These are phyloP conservation scores for Paratilapia polleni DNA, from an alignment of 2,113 vertebrate species.

Conservation along the genomic window DNA sequence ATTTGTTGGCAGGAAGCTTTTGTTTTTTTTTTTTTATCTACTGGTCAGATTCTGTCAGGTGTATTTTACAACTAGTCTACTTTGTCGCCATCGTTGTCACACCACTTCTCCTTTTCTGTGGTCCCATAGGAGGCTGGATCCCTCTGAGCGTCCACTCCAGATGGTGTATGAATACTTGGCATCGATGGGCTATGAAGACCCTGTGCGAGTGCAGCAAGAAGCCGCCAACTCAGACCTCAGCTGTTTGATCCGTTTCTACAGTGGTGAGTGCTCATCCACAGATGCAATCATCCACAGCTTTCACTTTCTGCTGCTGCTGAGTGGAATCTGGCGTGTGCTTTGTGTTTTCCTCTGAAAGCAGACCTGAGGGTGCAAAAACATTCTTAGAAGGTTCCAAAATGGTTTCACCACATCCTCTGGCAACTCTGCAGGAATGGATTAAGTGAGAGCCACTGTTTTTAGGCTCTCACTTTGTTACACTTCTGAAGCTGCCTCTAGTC, in stretches of 20 bases:
- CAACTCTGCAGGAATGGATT: background rate
- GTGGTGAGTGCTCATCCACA: conserved; percentile 83
- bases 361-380: background rate
- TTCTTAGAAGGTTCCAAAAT: background rate
- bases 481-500: conserved; percentile 13
- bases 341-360: background rate
- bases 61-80: background rate
- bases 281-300: conserved; percentile 4
- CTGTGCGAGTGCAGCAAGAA: conserved; percentile 90
- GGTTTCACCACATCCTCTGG: conserved; percentile 2
- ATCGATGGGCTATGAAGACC: conserved; percentile 88
- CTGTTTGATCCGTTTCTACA: conserved; percentile 96
- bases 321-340: background rate
- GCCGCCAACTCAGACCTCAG: conserved; percentile 93
- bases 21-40: background rate
- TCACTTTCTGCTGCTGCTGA: conserved; percentile 10
- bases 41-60: background rate
- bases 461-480: background rate
- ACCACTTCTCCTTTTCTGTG: background rate
- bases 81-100: background rate
- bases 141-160: conserved; percentile 89
- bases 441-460: background rate
- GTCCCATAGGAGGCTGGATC: conserved; percentile 87
- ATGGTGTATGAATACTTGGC: conserved; percentile 94
- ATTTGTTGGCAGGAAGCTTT: background rate